Evolutionary conservation across 2,888 invertebrate genomes (phyloP).

Genomic region (Lycaena phlaeas): DNA sequence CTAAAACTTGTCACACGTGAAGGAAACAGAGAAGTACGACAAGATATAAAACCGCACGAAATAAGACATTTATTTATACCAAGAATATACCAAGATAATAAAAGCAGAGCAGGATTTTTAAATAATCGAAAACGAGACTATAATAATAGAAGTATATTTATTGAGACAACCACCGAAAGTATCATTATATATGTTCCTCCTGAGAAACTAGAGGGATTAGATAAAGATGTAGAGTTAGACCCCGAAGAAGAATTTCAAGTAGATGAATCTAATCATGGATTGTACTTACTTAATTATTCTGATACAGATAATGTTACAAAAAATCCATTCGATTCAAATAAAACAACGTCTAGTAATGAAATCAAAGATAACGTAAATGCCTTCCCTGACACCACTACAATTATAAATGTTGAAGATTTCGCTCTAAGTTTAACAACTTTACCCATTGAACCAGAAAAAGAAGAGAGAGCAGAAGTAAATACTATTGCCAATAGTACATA

Average conservation of each 20-base stretch:
- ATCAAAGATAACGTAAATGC: conserved; percentile 27
- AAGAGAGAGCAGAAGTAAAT: conserved; percentile 43
- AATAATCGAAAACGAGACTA: conserved; percentile 50
- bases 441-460: conserved; percentile 28
- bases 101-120: conserved; percentile 52
- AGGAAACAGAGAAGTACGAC: conserved; percentile 47
- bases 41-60: conserved; percentile 60
- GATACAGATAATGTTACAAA: conserved; percentile 57
- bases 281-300: conserved; percentile 65
- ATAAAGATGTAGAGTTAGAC: conserved; percentile 59
- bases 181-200: conserved; percentile 58
- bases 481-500: conserved; percentile 49
- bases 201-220: conserved; percentile 55
- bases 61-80: conserved; percentile 58
- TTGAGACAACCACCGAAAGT: conserved; percentile 44
- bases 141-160: conserved; percentile 31
- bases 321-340: conserved; percentile 31
- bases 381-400: conserved; percentile 26
- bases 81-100: conserved; percentile 49
- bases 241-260: conserved; percentile 71
- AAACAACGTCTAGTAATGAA: conserved; percentile 31
- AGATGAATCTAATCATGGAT: conserved; percentile 67
- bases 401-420: conserved; percentile 22
- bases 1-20: conserved; percentile 51
- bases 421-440: conserved; percentile 24